phyloP scores from a whole-genome alignment of 2,888 invertebrate species.

The Lasioglossum morio region DNA sequence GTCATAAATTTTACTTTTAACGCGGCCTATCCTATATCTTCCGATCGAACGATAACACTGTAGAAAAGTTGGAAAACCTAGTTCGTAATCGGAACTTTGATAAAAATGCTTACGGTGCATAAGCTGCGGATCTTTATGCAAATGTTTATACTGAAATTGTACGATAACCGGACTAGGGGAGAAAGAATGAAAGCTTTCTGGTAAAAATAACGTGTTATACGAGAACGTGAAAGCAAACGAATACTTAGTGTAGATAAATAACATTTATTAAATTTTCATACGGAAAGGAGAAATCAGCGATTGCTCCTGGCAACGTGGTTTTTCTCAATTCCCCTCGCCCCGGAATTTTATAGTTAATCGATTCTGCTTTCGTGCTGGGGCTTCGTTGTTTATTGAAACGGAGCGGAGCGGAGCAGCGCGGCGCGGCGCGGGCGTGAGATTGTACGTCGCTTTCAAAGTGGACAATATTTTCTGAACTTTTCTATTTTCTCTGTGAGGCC shows the following conservation, averaged over 20 bases:
- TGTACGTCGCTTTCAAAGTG: slow-evolving; percentile 8
- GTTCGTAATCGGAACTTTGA: not conserved
- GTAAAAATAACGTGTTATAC: not conserved
- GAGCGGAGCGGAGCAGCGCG: not conserved
- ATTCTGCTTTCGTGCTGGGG: not conserved
- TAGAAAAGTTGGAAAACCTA: not conserved
- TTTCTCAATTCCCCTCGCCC: not conserved
- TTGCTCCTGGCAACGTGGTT: not conserved
- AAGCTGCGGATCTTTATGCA: not conserved
- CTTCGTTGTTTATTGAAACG: slow-evolving; percentile 1
- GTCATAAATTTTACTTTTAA: not conserved
- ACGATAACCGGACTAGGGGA: not conserved
- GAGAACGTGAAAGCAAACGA: not conserved
- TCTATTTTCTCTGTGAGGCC: slow-evolving; percentile 8
- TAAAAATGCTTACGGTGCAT: too few species aligned
- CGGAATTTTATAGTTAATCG: slow-evolving; percentile 5
- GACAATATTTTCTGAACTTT: slow-evolving; percentile 25
- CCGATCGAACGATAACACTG: not conserved
- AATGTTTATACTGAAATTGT: not conserved
- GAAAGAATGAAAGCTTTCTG: not conserved
- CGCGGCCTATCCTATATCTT: not conserved
- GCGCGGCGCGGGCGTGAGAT: not conserved
- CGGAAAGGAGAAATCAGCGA: not conserved
- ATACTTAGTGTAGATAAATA: not conserved
- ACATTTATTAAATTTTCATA: too few species aligned